These are phyloP conservation scores for Iphiclides podalirius DNA, from an alignment of 2,888 invertebrate genomes.

Conservation along the genomic window DNA sequence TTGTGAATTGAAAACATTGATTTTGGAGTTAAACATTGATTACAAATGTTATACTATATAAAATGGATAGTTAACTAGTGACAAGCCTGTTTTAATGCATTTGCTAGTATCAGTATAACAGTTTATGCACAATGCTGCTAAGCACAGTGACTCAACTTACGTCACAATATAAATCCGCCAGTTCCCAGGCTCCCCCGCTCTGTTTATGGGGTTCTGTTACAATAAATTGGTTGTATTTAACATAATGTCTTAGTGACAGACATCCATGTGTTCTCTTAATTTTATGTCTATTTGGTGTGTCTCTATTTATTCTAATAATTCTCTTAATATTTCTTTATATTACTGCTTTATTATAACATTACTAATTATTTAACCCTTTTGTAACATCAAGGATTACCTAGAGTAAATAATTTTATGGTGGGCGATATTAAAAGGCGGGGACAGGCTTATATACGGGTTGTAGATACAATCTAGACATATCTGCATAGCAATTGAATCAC, in stretches of 20 bases:
- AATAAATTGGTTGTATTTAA: conserved; percentile 4
- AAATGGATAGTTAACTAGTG: conserved; percentile 19
- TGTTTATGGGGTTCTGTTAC: conserved; percentile 29
- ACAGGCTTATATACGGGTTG: too few relatives aligned
- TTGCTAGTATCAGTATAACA: conserved; percentile 30
- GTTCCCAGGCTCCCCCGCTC: neutral
- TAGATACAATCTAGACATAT: too few relatives aligned
- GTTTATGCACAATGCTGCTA: conserved; percentile 53
- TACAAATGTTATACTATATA: neutral
- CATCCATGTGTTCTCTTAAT: conserved; percentile 8
- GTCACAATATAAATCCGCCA: neutral
- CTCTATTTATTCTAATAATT: conserved; percentile 3
- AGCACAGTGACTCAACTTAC: conserved; percentile 39
- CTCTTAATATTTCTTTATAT: neutral
- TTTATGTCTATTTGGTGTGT: conserved; percentile 5
- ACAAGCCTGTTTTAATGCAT: conserved; percentile 1
- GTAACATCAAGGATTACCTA: neutral
- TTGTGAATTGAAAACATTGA: too few relatives aligned
- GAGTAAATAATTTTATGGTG: neutral
- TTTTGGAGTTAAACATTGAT: conserved; percentile 3
- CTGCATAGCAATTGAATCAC: too few relatives aligned
- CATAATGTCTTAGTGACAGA: neutral
- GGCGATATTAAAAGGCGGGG: too few relatives aligned
- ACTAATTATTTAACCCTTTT: neutral
- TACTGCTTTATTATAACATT: neutral